These are phyloP conservation scores for Phymastichus coffea DNA, from an alignment of 1,140 invertebrate genomes.

Conservation along the genomic window DNA sequence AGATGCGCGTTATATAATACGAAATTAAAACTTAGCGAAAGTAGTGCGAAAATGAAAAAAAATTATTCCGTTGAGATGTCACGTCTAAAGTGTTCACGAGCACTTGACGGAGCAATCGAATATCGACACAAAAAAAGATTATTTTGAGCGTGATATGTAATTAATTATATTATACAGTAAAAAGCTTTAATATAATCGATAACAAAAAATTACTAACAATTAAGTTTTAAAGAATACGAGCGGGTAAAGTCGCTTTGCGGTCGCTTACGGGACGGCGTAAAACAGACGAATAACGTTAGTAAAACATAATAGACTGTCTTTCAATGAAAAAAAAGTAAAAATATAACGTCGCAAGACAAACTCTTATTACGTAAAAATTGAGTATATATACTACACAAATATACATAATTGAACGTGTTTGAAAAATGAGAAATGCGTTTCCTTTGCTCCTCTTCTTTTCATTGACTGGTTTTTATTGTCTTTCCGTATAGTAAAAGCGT, in stretches of 20 bases:
- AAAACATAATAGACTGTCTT: constrained; percentile 7
- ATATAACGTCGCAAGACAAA: constrained; percentile 16
- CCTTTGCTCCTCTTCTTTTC: constrained; percentile 26
- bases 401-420: no score
- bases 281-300: not conserved
- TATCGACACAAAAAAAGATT: no score
- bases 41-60: constrained; percentile 3
- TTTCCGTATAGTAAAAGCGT: constrained; percentile 22
- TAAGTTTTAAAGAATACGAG: not conserved
- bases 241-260: constrained; percentile 5
- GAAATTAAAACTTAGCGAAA: no score
- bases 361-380: constrained; percentile 5
- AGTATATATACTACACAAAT: not conserved
- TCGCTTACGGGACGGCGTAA: not conserved
- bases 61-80: not conserved
- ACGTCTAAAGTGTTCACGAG: constrained; percentile 1
- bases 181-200: not conserved
- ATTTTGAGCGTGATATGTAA: no score
- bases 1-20: no score
- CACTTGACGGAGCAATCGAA: no score
- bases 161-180: not conserved
- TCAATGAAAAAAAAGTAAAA: no score
- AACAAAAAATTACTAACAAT: not conserved
- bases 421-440: constrained; percentile 17
- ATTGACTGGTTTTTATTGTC: constrained; percentile 23